These are phyloP conservation scores for Ormyrus labotus DNA, from an alignment of 2,888 invertebrate genomes.

Conservation along the genomic window DNA sequence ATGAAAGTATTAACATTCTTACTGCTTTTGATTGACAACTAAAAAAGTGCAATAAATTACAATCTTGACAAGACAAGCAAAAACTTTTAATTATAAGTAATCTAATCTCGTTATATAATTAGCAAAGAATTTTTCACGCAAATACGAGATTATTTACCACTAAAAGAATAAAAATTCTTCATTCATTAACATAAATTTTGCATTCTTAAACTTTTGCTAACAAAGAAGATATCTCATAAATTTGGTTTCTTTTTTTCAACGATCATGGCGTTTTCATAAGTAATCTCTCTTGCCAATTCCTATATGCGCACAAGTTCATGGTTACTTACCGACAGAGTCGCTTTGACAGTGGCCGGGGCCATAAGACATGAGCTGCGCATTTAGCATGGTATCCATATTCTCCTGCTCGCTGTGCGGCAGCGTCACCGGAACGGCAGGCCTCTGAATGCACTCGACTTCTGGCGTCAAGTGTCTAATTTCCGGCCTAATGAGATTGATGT, in stretches of 20 bases:
- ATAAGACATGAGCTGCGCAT: conserved; percentile 42
- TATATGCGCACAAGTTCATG: neutral
- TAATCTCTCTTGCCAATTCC: neutral
- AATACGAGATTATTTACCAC: neutral
- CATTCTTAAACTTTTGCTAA: no score
- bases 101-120: no score
- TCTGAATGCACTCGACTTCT: conserved; percentile 52
- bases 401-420: conserved; percentile 48
- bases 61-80: no score
- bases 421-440: conserved; percentile 2
- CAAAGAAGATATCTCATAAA: neutral
- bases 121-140: neutral
- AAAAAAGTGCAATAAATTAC: no score
- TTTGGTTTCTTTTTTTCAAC: neutral
- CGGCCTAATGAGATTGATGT: conserved; percentile 15
- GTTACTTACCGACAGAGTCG: conserved; percentile 52
- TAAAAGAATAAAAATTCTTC: neutral
- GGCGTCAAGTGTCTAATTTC: conserved; percentile 48
- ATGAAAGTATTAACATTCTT: neutral
- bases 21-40: no score
- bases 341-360: conserved; percentile 39
- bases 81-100: no score
- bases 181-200: no score
- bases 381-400: conserved; percentile 45
- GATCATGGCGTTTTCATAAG: neutral